These are phyloP conservation scores for Heliconius hermathena DNA, from an alignment of 1,140 invertebrate species.

Conservation along the genomic window DNA sequence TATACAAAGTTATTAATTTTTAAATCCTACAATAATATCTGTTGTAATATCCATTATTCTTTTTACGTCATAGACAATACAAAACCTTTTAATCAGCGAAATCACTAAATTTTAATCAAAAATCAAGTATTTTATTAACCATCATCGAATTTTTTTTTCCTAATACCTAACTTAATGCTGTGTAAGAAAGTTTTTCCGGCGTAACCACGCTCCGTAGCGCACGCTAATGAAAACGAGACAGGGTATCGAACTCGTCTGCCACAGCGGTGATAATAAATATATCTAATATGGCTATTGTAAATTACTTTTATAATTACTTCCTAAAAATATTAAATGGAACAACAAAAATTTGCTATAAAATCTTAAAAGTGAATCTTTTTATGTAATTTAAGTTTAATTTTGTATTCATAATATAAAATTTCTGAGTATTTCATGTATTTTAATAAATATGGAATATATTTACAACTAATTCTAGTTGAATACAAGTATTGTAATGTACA, in stretches of 20 bases:
- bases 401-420: neutral
- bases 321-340: neutral
- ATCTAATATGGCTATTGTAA: slow-evolving; percentile 8
- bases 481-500: neutral
- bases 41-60: neutral
- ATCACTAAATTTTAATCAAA: neutral
- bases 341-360: neutral
- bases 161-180: slow-evolving; percentile 22
- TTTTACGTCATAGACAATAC: neutral
- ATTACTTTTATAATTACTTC: neutral
- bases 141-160: slow-evolving; percentile 19
- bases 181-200: slow-evolving; percentile 59
- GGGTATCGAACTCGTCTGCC: slow-evolving; percentile 60
- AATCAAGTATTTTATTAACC: neutral
- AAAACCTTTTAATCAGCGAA: neutral
- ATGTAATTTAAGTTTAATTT: neutral
- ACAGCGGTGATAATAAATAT: slow-evolving; percentile 19
- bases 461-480: neutral
- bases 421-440: neutral
- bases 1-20: neutral
- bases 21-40: neutral
- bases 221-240: slow-evolving; percentile 74
- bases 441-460: neutral
- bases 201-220: slow-evolving; percentile 55
- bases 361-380: neutral